Conservation (phyloP, 2,888 invertebrate species). For the Chrysolina oricalcia region DNA sequence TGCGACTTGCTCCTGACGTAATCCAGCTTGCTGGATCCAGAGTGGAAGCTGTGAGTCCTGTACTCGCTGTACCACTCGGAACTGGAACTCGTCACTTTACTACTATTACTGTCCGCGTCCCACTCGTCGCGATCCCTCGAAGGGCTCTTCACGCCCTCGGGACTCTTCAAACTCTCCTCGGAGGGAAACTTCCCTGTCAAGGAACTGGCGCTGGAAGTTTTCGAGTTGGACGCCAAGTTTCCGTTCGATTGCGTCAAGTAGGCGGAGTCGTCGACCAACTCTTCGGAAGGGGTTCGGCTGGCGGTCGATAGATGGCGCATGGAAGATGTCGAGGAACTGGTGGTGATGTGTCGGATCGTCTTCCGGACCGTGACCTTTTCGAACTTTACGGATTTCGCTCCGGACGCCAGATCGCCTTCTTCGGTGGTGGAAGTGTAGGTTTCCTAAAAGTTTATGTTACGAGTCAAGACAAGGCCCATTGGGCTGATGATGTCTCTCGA, state of each 20-base stretch:
- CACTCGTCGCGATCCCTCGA: slow-evolving; percentile 64
- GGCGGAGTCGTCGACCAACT: slow-evolving; percentile 74
- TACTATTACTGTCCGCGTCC: slow-evolving; percentile 71
- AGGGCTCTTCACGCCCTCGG: slow-evolving; percentile 33
- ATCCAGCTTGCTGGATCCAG: slow-evolving; percentile 80
- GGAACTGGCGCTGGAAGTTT: slow-evolving; percentile 74
- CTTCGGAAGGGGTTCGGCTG: slow-evolving; percentile 75
- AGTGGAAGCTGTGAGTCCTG: slow-evolving; percentile 77
- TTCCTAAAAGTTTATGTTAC: slow-evolving; percentile 67
- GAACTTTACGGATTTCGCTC: slow-evolving; percentile 81
- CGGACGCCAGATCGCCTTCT: slow-evolving; percentile 79
- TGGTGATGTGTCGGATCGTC: slow-evolving; percentile 76
- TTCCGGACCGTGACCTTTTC: slow-evolving; percentile 81
- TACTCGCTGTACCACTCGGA: slow-evolving; percentile 77
- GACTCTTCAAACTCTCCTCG: slow-evolving; percentile 73
- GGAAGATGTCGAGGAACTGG: slow-evolving; percentile 62
- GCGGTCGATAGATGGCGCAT: slow-evolving; percentile 55
- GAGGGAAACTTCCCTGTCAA: slow-evolving; percentile 73
- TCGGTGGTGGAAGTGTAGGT: slow-evolving; percentile 74
- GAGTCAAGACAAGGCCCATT: background rate
- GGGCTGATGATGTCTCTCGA: slow-evolving; percentile 4
- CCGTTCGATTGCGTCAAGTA: slow-evolving; percentile 74
- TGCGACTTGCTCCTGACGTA: slow-evolving; percentile 86
- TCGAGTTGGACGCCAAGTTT: slow-evolving; percentile 70
- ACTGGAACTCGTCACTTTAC: slow-evolving; percentile 68